Evolutionary conservation across 2,888 invertebrate species (phyloP), one percentile per base, ranked within the genome.

Genomic region (Aspidiotus destructor): DNA sequence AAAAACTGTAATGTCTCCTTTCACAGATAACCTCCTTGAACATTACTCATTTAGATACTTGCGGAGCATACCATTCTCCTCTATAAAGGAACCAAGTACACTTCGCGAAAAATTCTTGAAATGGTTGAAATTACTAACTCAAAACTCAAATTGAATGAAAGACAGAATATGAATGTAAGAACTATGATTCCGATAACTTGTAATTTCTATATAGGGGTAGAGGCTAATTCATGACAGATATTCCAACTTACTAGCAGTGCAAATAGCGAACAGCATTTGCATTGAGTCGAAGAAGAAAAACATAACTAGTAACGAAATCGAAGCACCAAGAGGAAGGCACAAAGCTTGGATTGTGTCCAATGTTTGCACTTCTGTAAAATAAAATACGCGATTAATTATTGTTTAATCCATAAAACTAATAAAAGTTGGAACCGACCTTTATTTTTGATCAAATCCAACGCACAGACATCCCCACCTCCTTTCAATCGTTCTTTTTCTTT

Each of bases 241-340:
- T 16, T 11, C 16, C 10, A 71, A 84, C 88, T 87, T 80, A 96
- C 96, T 92, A 76, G 97, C 96, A 75, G 97, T 97, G 78, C 95
- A 96, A 75, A 96, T 92, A 72, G 91, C 95, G 82, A 88, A 95
- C 74, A 88, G 85, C 83, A 92, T 91, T 81, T 97, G 97, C 89
- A 97, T 94, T 69, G 96, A 96, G 81, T 97, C 97, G 77, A 97
- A 97, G 81, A 96, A 97, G 83, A 97, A 95, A 80, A 97, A 97
- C 96, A 97, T 97, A 76, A 97, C 87, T 71, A 97, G 86, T 72
- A 97, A 83, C 71, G 96, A 96, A 74, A 95, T 87, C 72, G 96
- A 96, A 74, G 97, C 96, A 76, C 95, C 95, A 72, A 94, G 82
- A 70, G 97, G 97, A 78, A 97, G 84, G 81, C 96, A 95, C 75